Conservation (phyloP, 64 coral and sea anemone species). For the Montipora capricornis region DNA sequence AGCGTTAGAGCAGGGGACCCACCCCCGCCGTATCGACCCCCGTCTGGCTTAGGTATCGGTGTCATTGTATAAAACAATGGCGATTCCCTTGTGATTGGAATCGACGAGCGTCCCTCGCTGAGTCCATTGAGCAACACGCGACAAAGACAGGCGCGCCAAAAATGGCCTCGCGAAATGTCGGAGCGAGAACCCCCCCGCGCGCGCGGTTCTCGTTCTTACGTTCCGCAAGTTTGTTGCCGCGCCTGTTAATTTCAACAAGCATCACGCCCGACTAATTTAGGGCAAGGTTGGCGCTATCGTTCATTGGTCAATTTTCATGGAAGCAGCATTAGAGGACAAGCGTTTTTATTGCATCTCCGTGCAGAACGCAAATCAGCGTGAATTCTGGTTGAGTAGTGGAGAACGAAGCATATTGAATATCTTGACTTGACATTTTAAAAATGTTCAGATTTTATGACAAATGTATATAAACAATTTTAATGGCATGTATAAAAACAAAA, state of each 20-base stretch:
- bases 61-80: slow-evolving; percentile 71
- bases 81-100: not conserved
- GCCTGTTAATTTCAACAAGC: too few relatives aligned
- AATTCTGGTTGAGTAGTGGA: not conserved
- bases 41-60: slow-evolving; percentile 69
- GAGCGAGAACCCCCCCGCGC: too few relatives aligned
- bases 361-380: not conserved
- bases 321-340: not conserved
- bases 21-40: slow-evolving; percentile 78
- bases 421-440: not conserved
- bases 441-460: slow-evolving; percentile 36
- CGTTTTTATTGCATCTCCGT: not conserved
- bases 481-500: slow-evolving; percentile 3
- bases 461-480: slow-evolving; percentile 35
- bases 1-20: slow-evolving; percentile 84
- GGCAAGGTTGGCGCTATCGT: not conserved
- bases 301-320: not conserved
- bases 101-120: too few relatives aligned
- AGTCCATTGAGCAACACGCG: too few relatives aligned
- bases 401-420: not conserved
- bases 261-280: too few relatives aligned
- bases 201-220: too few relatives aligned
- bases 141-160: too few relatives aligned
- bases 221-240: too few relatives aligned
- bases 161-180: too few relatives aligned